Evolutionary conservation across 1,140 invertebrate species (phyloP).

Genomic region (Macrobrachium nipponense): DNA sequence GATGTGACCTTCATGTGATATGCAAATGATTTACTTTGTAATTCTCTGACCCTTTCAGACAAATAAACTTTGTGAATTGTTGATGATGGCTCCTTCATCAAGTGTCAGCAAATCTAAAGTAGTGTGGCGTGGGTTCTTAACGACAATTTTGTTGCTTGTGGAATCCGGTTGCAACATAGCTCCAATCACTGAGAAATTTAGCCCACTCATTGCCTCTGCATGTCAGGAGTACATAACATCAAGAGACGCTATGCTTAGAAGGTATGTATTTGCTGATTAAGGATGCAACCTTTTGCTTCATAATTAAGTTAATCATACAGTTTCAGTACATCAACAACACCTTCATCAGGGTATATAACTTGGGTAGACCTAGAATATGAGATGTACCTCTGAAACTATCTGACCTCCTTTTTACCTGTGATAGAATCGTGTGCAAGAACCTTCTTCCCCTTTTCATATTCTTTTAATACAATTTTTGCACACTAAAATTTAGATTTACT

Average conservation of each 20-base stretch:
- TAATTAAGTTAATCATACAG: too few relatives aligned
- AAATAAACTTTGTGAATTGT: slow-evolving; percentile 40
- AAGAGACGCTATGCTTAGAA: slow-evolving; percentile 36
- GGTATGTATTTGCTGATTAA: neutral
- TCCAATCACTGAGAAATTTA: slow-evolving; percentile 14
- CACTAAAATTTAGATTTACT: too few relatives aligned
- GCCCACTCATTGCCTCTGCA: neutral
- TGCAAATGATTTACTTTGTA: neutral
- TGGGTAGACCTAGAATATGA: too few relatives aligned
- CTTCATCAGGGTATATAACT: too few relatives aligned
- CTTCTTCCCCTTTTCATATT: too few relatives aligned
- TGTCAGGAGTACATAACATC: slow-evolving; percentile 2
- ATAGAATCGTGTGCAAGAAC: too few relatives aligned
- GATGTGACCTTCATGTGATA: too few relatives aligned
- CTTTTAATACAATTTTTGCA: too few relatives aligned
- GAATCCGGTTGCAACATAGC: slow-evolving; percentile 25
- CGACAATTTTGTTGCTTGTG: slow-evolving; percentile 21
- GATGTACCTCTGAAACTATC: too few relatives aligned
- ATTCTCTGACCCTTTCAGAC: slow-evolving; percentile 8
- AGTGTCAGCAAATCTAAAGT: slow-evolving; percentile 24
- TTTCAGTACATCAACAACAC: too few relatives aligned
- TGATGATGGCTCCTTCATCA: slow-evolving; percentile 17
- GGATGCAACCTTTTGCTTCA: too few relatives aligned
- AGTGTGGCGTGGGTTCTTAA: slow-evolving; percentile 38
- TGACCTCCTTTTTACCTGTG: too few relatives aligned